phyloP scores from a whole-genome alignment of 2,888 invertebrate species.

The Nycteola revayana region DNA sequence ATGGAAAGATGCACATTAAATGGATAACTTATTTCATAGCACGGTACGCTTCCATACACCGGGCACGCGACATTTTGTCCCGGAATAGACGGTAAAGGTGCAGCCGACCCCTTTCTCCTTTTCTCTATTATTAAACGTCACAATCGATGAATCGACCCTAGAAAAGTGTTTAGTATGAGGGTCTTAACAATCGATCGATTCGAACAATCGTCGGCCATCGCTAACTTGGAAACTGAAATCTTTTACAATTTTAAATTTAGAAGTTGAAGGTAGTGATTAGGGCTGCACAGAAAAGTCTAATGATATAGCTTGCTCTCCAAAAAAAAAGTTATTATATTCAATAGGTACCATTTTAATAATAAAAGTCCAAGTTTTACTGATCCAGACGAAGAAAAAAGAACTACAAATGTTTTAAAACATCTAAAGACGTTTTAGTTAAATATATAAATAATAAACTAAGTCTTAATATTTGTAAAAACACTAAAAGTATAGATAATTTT shows the following conservation, averaged over 20 bases:
- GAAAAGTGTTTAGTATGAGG: slow-evolving; percentile 45
- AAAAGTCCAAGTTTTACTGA: too few species aligned
- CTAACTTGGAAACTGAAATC: slow-evolving; percentile 26
- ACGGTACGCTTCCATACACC: slow-evolving; percentile 32
- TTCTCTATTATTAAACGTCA: slow-evolving; percentile 49
- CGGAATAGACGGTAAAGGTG: slow-evolving; percentile 57
- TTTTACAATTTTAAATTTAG: slow-evolving; percentile 29
- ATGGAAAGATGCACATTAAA: slow-evolving; percentile 31
- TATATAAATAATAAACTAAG: too few species aligned
- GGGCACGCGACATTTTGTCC: slow-evolving; percentile 63
- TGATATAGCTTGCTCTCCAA: not conserved
- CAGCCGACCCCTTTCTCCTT: slow-evolving; percentile 65
- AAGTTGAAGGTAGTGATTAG: slow-evolving; percentile 11
- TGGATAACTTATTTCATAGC: slow-evolving; percentile 1
- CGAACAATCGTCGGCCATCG: slow-evolving; percentile 34
- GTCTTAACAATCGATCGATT: slow-evolving; percentile 48
- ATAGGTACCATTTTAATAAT: too few species aligned
- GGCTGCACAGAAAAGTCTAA: not conserved
- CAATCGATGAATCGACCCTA: slow-evolving; percentile 51
- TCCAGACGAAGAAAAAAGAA: too few species aligned
- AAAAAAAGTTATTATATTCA: not conserved
- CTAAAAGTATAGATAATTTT: too few species aligned
- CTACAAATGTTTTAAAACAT: too few species aligned
- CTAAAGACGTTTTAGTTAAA: too few species aligned
- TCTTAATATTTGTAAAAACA: too few species aligned